Evolutionary conservation across 2,888 invertebrate genomes (phyloP).

Genomic region (Parthenolecanium corni): DNA sequence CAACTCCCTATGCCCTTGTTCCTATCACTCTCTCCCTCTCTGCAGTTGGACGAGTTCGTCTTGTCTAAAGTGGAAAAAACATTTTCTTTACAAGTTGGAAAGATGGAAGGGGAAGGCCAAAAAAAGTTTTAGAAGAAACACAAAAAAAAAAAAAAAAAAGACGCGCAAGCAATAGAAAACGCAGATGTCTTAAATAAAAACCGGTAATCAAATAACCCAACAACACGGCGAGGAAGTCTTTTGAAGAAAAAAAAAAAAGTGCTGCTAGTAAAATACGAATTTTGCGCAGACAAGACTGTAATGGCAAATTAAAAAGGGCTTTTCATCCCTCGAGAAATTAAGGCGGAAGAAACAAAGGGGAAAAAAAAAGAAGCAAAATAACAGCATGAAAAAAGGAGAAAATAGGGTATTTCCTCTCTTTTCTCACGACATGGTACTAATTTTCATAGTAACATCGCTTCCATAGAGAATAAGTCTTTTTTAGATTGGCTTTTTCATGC

Average conservation of each 20-base stretch:
- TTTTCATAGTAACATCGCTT: slow-evolving; percentile 11
- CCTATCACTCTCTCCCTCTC: slow-evolving; percentile 1
- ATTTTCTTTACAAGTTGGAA: neutral
- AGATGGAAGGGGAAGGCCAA: too few species aligned
- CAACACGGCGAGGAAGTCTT: slow-evolving; percentile 19
- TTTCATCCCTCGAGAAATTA: slow-evolving; percentile 20
- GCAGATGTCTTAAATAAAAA: slow-evolving; percentile 25
- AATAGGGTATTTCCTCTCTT: too few species aligned
- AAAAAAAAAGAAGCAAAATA: neutral
- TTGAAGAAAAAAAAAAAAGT: too few species aligned
- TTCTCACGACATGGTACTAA: slow-evolving; percentile 7
- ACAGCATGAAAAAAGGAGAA: too few species aligned
- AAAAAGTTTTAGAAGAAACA: neutral
- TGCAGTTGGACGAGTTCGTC: neutral
- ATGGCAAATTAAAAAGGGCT: slow-evolving; percentile 25
- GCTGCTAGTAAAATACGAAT: neutral
- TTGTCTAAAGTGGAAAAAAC: neutral
- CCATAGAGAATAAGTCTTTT: slow-evolving; percentile 3
- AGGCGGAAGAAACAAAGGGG: slow-evolving; percentile 1
- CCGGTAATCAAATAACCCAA: slow-evolving; percentile 24
- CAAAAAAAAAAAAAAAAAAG: neutral
- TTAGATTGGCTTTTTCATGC: slow-evolving; percentile 19
- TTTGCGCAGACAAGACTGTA: slow-evolving; percentile 16
- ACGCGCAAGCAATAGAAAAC: slow-evolving; percentile 11
- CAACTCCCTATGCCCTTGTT: neutral